phyloP scores from a whole-genome alignment of 2,113 vertebrate species.

The Helogale parvula region DNA sequence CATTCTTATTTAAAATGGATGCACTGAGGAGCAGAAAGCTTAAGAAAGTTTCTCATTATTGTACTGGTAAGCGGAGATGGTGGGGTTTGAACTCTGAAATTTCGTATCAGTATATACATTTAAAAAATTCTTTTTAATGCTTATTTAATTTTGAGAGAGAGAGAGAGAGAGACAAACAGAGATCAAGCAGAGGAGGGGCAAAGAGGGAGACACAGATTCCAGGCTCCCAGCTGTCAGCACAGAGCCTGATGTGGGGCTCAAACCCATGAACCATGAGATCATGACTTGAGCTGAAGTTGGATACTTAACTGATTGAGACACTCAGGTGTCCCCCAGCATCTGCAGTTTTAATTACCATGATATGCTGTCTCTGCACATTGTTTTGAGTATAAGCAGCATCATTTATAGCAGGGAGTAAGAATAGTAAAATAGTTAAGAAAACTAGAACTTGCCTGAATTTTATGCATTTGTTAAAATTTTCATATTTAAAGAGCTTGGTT shows the following conservation, averaged over 20 bases:
- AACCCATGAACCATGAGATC: too few relatives aligned
- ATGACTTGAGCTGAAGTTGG: too few relatives aligned
- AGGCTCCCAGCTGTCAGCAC: too few relatives aligned
- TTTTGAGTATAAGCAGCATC: not conserved
- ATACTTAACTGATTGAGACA: too few relatives aligned
- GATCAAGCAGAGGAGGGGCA: too few relatives aligned
- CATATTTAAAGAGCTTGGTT: not conserved
- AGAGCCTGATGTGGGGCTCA: too few relatives aligned
- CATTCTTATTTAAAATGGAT: not conserved
- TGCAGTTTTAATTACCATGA: not conserved
- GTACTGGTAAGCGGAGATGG: not conserved
- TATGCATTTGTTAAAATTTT: conserved; percentile 24
- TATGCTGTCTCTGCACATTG: not conserved
- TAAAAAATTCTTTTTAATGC: too few relatives aligned
- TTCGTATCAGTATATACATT: not conserved
- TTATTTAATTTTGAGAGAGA: too few relatives aligned
- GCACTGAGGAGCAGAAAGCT: not conserved
- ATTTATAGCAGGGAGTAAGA: conserved; percentile 1
- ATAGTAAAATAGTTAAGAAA: not conserved
- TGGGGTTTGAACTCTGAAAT: not conserved
- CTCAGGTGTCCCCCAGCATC: not conserved
- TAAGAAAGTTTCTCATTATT: not conserved
- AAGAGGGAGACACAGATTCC: too few relatives aligned
- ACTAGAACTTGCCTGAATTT: conserved; percentile 28
- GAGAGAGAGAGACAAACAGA: too few relatives aligned